These are phyloP conservation scores for Panorpa germanica DNA, from an alignment of 2,888 invertebrate species.

Conservation along the genomic window DNA sequence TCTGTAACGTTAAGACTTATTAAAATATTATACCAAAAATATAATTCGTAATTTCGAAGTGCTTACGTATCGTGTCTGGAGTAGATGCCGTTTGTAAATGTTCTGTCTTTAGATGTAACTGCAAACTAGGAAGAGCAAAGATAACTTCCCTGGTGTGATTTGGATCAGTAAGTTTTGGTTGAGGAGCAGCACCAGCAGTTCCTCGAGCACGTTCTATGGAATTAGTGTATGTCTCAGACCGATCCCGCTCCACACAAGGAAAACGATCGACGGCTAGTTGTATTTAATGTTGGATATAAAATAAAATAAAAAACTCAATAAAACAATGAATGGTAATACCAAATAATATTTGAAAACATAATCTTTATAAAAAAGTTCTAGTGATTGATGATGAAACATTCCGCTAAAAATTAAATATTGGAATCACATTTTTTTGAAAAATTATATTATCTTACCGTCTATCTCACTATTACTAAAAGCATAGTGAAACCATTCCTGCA, in stretches of 20 bases:
- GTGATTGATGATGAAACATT: too few relatives aligned
- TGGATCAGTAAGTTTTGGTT: constrained; percentile 51
- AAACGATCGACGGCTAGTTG: constrained; percentile 82
- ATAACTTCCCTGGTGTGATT: constrained; percentile 87
- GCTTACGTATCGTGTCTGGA: constrained; percentile 42
- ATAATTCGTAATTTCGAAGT: not conserved
- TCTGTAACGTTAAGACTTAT: constrained; percentile 24
- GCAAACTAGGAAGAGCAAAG: constrained; percentile 84
- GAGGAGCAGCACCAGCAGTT: constrained; percentile 26
- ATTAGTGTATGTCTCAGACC: constrained; percentile 33
- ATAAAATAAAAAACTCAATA: constrained; percentile 13
- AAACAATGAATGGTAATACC: not conserved
- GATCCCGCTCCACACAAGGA: constrained; percentile 69
- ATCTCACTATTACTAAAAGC: constrained; percentile 89
- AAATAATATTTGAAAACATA: not conserved
- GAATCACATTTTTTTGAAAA: too few relatives aligned
- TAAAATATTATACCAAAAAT: constrained; percentile 1
- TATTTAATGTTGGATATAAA: too few relatives aligned
- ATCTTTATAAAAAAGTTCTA: not conserved
- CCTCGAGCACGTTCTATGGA: constrained; percentile 34
- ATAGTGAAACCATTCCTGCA: constrained; percentile 94
- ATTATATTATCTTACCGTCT: constrained; percentile 51
- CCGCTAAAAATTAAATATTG: too few relatives aligned
- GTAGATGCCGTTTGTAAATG: constrained; percentile 63
- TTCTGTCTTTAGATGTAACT: constrained; percentile 82